Percentiles rank a stretch among this genome's conserved stretches.
Conservation (phyloP, 2,888 invertebrate genomes). For the Eupithecia centaureata region DNA sequence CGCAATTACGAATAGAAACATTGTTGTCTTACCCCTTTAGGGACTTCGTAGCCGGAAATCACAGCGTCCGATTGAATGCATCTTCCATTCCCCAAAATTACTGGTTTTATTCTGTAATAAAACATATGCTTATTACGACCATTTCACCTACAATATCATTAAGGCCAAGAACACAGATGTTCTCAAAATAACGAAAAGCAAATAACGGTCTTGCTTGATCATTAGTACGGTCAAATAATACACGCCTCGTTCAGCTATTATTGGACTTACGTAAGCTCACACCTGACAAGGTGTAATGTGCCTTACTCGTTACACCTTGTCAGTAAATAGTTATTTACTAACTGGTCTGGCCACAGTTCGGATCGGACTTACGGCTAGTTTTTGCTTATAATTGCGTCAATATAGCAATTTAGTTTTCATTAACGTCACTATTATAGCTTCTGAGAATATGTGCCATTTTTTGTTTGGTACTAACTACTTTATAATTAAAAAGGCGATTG, state of each 20-base stretch:
- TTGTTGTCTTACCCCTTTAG: slow-evolving; percentile 87
- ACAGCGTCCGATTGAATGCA: slow-evolving; percentile 89
- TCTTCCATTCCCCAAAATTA: slow-evolving; percentile 91
- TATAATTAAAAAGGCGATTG: neutral
- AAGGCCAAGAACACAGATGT: neutral
- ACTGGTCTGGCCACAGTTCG: slow-evolving; percentile 20
- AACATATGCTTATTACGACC: neutral
- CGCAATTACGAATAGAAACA: neutral
- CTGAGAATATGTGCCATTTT: slow-evolving; percentile 1
- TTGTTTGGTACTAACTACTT: neutral
- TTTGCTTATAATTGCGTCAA: slow-evolving; percentile 22
- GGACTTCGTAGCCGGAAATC: slow-evolving; percentile 90
- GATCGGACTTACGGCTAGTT: slow-evolving; percentile 20
- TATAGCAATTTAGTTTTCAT: slow-evolving; percentile 9
- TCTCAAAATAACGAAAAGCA: slow-evolving; percentile 8
- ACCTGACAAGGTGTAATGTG: slow-evolving; percentile 31
- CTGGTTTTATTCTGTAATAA: slow-evolving; percentile 88
- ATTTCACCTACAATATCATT: neutral
- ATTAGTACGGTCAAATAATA: neutral
- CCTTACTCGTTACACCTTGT: slow-evolving; percentile 25
- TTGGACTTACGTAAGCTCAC: slow-evolving; percentile 35
- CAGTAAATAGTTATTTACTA: slow-evolving; percentile 25
- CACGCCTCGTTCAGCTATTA: slow-evolving; percentile 14
- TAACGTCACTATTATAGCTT: slow-evolving; percentile 1
- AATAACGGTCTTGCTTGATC: neutral